Percentiles rank a stretch among this genome's conserved stretches.
phyloP scores from a whole-genome alignment of 2,113 vertebrate genomes.

The Reinhardtius hippoglossoides region DNA sequence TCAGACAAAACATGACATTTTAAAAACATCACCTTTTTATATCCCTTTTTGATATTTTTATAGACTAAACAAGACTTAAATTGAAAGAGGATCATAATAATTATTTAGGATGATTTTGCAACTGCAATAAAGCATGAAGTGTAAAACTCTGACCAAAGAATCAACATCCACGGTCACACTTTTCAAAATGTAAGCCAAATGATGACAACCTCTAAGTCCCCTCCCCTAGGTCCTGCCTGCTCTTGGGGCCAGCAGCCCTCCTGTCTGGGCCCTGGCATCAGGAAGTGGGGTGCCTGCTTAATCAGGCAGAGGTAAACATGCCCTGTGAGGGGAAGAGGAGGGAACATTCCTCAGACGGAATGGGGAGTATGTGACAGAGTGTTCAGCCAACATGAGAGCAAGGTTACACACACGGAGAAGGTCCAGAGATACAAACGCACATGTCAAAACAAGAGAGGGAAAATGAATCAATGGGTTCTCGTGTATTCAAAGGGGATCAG shows the following conservation, averaged over 20 bases:
- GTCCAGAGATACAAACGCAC: background rate
- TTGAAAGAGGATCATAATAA: too few relatives aligned
- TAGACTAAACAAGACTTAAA: too few relatives aligned
- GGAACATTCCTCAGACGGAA: slow-evolving; percentile 68
- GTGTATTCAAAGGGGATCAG: background rate
- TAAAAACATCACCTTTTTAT: too few relatives aligned
- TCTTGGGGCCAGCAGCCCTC: slow-evolving; percentile 58
- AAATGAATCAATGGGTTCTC: background rate
- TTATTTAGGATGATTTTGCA: background rate
- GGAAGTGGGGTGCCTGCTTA: slow-evolving; percentile 67
- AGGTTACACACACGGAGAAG: slow-evolving; percentile 1
- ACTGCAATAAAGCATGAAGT: background rate
- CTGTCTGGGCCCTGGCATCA: slow-evolving; percentile 64
- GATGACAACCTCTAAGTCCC: background rate
- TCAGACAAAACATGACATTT: too few relatives aligned
- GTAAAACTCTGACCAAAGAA: background rate
- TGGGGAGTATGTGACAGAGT: slow-evolving; percentile 6
- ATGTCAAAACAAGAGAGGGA: background rate
- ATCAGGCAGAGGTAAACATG: slow-evolving; percentile 67
- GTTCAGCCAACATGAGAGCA: slow-evolving; percentile 29
- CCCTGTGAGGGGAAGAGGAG: slow-evolving; percentile 60
- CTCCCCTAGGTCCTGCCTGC: slow-evolving; percentile 2
- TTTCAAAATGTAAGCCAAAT: background rate
- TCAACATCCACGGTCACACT: background rate
- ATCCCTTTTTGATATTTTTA: too few relatives aligned